A percentile compares a stretch with the other conserved stretches of the same genome.
Evolutionary conservation across 1,140 invertebrate genomes (phyloP).

Genomic region (Leptestheria dahalacensis): DNA sequence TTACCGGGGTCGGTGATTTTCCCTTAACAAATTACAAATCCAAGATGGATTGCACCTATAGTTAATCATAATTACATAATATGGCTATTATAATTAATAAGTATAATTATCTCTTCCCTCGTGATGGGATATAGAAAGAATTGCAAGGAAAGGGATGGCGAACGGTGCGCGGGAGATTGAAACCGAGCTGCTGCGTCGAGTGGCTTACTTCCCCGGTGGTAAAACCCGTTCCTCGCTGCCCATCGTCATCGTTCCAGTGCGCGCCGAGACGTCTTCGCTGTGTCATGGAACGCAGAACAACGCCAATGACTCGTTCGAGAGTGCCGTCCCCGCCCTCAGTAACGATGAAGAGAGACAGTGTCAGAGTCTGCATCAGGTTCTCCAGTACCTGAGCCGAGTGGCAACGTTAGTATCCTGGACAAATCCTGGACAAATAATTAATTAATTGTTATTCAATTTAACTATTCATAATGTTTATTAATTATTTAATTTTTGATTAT

Average conservation of each 20-base stretch:
- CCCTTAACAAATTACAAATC: too few relatives aligned
- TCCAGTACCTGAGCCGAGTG: slow-evolving; percentile 21
- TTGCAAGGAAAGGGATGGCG: background rate
- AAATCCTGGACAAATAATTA: background rate
- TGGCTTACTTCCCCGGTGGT: slow-evolving; percentile 38
- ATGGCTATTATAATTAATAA: too few relatives aligned
- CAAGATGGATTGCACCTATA: too few relatives aligned
- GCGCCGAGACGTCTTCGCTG: background rate
- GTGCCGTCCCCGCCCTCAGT: slow-evolving; percentile 17
- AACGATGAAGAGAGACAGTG: slow-evolving; percentile 20
- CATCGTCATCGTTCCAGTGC: slow-evolving; percentile 41
- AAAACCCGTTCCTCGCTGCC: slow-evolving; percentile 44
- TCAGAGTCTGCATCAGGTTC: slow-evolving; percentile 3
- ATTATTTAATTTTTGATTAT: background rate
- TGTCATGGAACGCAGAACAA: background rate
- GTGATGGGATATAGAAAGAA: too few relatives aligned
- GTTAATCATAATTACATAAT: too few relatives aligned
- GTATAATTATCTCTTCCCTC: too few relatives aligned
- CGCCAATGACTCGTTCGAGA: slow-evolving; percentile 4
- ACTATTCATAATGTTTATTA: background rate
- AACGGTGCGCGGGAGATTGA: background rate
- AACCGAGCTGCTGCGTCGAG: slow-evolving; percentile 16
- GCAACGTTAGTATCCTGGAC: slow-evolving; percentile 16
- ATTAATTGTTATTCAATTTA: background rate
- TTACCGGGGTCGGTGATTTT: too few relatives aligned